Conservation (phyloP, 2,797 vertebrate species). For the Sphenodon punctatus region DNA sequence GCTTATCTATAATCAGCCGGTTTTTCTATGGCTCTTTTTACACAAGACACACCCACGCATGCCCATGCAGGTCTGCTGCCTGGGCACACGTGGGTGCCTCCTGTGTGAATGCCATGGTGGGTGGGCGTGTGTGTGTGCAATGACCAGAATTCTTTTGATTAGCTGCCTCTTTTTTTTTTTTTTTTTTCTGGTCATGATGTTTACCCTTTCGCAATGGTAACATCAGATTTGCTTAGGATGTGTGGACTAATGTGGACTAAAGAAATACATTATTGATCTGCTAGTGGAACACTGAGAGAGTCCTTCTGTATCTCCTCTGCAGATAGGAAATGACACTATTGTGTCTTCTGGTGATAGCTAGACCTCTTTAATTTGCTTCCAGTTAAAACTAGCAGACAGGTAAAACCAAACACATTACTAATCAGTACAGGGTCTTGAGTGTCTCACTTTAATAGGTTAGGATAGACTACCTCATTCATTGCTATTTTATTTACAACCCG, state of each 20-base stretch:
- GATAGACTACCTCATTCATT: too few relatives aligned
- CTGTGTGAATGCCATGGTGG: too few relatives aligned
- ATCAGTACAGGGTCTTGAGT: neutral
- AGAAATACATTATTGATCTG: constrained; percentile 58
- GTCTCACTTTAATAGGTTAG: neutral
- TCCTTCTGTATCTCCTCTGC: neutral
- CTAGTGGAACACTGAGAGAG: neutral
- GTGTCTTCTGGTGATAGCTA: neutral
- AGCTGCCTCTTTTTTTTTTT: constrained; percentile 2
- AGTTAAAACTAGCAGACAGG: too few relatives aligned
- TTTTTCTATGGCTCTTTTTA: too few relatives aligned
- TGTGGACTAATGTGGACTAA: constrained; percentile 50
- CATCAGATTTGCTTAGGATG: constrained; percentile 42
- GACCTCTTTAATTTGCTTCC: constrained; percentile 25
- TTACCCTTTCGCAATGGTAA: constrained; percentile 43
- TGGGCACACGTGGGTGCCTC: too few relatives aligned
- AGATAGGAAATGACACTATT: constrained; percentile 1
- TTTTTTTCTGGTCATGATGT: neutral
- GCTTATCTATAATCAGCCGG: too few relatives aligned
- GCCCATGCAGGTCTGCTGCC: too few relatives aligned
- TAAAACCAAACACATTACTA: neutral
- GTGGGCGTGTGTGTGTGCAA: too few relatives aligned
- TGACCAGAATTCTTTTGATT: neutral
- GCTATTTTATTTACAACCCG: too few relatives aligned
- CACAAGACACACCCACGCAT: too few relatives aligned